Conservation (phyloP, 2,888 invertebrate genomes). For the Lepidochitona cinerea region DNA sequence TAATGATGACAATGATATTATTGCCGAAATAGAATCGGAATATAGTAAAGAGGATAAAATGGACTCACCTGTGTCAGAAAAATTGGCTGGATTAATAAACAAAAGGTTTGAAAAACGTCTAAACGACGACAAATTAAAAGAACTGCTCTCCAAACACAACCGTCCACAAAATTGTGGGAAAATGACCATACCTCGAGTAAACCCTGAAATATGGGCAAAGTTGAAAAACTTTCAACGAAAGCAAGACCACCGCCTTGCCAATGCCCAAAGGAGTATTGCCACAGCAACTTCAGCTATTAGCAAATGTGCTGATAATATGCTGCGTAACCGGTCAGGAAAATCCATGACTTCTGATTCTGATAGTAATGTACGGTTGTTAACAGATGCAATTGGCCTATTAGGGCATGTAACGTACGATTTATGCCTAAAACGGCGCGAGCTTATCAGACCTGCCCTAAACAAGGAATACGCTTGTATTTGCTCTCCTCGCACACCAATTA, state of each 20-base stretch:
- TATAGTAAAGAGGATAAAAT: background rate
- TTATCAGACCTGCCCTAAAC: background rate
- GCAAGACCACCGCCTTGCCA: background rate
- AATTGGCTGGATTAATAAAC: background rate
- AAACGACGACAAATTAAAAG: background rate
- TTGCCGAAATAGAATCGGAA: background rate
- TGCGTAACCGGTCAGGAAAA: background rate
- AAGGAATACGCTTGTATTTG: background rate
- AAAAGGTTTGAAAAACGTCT: background rate
- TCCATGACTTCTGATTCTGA: background rate
- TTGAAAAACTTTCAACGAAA: background rate
- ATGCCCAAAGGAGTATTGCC: background rate
- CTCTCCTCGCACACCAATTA: background rate
- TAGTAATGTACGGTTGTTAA: background rate
- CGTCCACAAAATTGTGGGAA: background rate
- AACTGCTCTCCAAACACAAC: background rate
- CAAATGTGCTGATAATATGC: background rate
- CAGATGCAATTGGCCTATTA: slow-evolving; percentile 2
- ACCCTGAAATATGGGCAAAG: background rate
- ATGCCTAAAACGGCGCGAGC: background rate
- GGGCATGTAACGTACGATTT: background rate
- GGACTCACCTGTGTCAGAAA: background rate
- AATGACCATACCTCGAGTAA: background rate
- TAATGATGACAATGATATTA: background rate
- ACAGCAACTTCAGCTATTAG: background rate